Percentiles rank a stretch among this genome's conserved stretches.
These are phyloP conservation scores for Sebastes trivittatus DNA, from an alignment of 2,797 vertebrate genomes.

Conservation along the genomic window DNA sequence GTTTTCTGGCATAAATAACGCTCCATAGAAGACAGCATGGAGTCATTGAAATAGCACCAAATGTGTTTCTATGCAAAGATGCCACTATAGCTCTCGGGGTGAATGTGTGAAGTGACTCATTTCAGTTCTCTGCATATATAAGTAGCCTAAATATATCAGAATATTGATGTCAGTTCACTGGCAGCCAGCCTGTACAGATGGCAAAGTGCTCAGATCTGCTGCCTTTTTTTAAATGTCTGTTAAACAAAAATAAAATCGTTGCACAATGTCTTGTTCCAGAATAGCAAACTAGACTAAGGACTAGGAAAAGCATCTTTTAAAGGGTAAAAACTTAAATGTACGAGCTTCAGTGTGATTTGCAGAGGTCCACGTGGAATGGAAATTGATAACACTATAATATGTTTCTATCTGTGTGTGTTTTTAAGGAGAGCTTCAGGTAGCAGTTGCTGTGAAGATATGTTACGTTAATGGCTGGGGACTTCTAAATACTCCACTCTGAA, in stretches of 20 bases:
- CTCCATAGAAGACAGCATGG: not conserved
- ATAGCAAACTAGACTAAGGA: not conserved
- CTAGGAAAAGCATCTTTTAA: too few species aligned
- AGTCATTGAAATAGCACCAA: not conserved
- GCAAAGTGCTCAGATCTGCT: not conserved
- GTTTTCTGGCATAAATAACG: too few species aligned
- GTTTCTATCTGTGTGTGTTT: too few species aligned
- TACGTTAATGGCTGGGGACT: too few species aligned
- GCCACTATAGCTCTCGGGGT: not conserved
- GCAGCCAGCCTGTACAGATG: conserved; percentile 3
- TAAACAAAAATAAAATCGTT: not conserved
- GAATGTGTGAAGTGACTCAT: conserved; percentile 28
- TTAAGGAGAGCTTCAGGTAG: too few species aligned
- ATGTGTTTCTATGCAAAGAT: conserved; percentile 1
- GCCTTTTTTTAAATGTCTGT: not conserved
- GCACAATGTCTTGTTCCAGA: not conserved
- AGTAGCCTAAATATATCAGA: conserved; percentile 14
- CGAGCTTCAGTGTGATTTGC: too few species aligned
- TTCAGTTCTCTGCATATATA: conserved; percentile 13
- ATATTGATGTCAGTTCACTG: conserved; percentile 6
- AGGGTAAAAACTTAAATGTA: too few species aligned
- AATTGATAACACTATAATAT: too few species aligned
- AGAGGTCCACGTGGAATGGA: too few species aligned
- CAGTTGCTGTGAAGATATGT: too few species aligned
- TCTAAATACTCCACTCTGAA: too few species aligned